Conservation (phyloP, 2,113 vertebrate genomes). For the Ancistrus triradiatus region DNA sequence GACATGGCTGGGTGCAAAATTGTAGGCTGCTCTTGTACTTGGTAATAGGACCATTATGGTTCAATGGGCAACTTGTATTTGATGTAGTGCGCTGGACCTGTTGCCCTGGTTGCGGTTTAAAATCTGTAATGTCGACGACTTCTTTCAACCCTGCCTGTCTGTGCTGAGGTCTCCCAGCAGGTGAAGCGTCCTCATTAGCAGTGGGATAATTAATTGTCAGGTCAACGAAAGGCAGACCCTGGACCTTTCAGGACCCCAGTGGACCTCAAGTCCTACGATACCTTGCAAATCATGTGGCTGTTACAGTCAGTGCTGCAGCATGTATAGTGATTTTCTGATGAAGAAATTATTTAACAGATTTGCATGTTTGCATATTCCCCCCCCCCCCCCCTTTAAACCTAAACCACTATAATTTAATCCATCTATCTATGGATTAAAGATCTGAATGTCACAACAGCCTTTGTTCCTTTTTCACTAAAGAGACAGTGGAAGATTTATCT, state of each 20-base stretch:
- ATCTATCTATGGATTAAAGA: too few relatives aligned
- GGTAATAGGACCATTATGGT: background rate
- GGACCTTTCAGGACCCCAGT: constrained; percentile 41
- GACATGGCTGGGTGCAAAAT: background rate
- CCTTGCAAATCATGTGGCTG: constrained; percentile 47
- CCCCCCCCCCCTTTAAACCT: too few relatives aligned
- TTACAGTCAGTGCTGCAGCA: constrained; percentile 35
- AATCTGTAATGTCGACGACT: constrained; percentile 30
- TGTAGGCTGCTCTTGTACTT: background rate
- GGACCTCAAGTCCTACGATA: constrained; percentile 48
- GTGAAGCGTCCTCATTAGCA: constrained; percentile 62
- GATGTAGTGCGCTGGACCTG: background rate
- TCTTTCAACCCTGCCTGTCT: constrained; percentile 3
- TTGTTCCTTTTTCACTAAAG: background rate
- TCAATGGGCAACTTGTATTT: background rate
- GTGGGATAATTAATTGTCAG: constrained; percentile 68
- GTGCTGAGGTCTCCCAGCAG: constrained; percentile 43
- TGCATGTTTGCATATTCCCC: too few relatives aligned
- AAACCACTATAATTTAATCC: too few relatives aligned
- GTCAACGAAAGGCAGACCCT: constrained; percentile 57
- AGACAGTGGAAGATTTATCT: background rate
- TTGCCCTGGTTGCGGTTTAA: constrained; percentile 46
- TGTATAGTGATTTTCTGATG: constrained; percentile 31
- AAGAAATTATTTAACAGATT: too few relatives aligned
- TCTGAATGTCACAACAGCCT: too few relatives aligned